A percentile compares a stretch with the other conserved stretches of the same genome.
These are phyloP conservation scores for Cossypha niveicapilla DNA, from an alignment of 2,797 vertebrate genomes.

Conservation along the genomic window DNA sequence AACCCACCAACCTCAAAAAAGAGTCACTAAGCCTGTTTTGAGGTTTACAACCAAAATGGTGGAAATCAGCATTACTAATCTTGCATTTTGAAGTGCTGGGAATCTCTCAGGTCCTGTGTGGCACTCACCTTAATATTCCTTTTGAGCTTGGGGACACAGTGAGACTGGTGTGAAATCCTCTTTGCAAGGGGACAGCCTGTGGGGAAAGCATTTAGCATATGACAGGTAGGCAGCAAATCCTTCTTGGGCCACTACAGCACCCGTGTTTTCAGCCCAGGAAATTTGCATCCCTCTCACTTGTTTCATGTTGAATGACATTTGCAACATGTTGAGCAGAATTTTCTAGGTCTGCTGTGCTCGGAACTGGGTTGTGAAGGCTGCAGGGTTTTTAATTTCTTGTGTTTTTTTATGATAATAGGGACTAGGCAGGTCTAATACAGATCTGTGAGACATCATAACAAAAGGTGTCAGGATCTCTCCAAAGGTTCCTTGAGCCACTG, in stretches of 20 bases:
- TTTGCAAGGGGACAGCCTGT: background rate
- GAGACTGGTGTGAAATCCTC: background rate
- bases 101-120: background rate
- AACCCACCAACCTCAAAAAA: background rate
- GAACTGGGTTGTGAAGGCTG: background rate
- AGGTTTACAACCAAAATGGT: background rate
- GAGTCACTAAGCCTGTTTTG: background rate
- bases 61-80: background rate
- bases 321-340: background rate
- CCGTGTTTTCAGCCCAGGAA: background rate
- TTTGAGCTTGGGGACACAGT: background rate
- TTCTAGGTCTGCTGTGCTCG: background rate
- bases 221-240: accelerated
- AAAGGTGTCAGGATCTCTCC: background rate
- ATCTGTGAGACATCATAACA: background rate
- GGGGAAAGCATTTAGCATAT: background rate
- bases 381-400: background rate
- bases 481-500: background rate
- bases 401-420: background rate
- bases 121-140: background rate
- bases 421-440: background rate
- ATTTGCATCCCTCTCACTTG: background rate
- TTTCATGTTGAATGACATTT: background rate
- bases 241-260: background rate
- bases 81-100: background rate